Percentiles rank a stretch among this genome's conserved stretches.
Conservation (phyloP, 2,113 vertebrate species). For the Okapia johnstoni region DNA sequence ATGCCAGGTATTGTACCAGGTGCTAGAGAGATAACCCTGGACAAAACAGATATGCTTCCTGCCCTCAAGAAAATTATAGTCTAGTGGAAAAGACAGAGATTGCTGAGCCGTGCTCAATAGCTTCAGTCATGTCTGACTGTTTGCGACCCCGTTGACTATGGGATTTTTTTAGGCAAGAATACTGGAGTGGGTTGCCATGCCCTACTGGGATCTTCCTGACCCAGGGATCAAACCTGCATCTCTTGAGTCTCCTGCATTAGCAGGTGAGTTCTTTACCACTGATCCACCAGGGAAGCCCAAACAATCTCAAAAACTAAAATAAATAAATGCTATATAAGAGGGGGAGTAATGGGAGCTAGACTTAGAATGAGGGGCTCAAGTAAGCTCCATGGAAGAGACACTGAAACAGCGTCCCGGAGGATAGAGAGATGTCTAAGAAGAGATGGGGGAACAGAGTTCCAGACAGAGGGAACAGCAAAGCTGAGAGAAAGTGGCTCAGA, state of each 20-base stretch:
- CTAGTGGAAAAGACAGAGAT: not conserved
- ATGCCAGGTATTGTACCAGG: not conserved
- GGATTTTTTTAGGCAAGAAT: not conserved
- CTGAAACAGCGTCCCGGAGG: not conserved
- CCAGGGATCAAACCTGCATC: not conserved
- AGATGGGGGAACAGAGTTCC: not conserved
- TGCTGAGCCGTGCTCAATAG: not conserved
- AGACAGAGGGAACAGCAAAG: not conserved
- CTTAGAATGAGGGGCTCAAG: not conserved
- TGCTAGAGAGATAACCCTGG: not conserved
- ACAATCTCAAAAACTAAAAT: not conserved
- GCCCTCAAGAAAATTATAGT: not conserved
- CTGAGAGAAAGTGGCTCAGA: not conserved
- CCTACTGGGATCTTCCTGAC: not conserved
- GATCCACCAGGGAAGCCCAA: not conserved
- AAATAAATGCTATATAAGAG: not conserved
- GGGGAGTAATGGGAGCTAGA: not conserved
- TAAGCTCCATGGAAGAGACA: not conserved
- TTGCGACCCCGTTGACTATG: not conserved
- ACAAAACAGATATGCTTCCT: not conserved
- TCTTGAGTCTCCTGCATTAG: not conserved
- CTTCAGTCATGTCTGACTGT: not conserved
- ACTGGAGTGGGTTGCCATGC: not conserved
- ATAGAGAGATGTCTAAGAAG: no score
- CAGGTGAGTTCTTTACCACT: not conserved